Percentiles rank a stretch among this genome's conserved stretches.
phyloP scores from a whole-genome alignment of 2,113 vertebrate species.

The Conger conger region DNA sequence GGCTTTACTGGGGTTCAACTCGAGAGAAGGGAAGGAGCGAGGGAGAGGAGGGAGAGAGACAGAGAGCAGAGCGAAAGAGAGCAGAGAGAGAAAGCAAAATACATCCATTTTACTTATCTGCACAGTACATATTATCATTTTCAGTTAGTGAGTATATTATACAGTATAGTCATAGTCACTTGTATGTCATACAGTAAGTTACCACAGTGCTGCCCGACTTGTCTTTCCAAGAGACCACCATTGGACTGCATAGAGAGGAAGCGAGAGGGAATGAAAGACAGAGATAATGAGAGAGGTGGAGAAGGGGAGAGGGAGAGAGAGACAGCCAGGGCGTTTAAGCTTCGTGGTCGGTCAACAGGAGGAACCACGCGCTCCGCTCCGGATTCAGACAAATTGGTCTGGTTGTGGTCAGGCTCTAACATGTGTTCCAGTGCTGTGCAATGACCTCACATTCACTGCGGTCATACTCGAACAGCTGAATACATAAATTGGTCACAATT shows the following conservation, averaged over 20 bases:
- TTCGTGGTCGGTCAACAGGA: slow-evolving; percentile 9
- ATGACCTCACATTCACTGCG: neutral
- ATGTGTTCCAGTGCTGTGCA: neutral
- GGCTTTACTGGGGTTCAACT: neutral
- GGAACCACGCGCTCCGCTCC: neutral
- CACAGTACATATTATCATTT: too few species aligned
- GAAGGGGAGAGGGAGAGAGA: neutral
- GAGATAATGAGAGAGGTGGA: neutral
- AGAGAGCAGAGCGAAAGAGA: neutral
- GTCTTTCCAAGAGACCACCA: neutral
- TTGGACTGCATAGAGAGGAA: neutral
- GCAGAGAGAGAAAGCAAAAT: too few species aligned
- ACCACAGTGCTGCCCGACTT: neutral
- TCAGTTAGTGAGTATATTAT: too few species aligned
- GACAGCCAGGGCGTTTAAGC: neutral
- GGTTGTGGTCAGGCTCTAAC: neutral
- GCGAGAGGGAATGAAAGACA: neutral
- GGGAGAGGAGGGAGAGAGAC: neutral
- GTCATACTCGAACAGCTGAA: neutral
- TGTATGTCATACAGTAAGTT: too few species aligned
- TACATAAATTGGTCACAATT: neutral
- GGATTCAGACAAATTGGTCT: neutral
- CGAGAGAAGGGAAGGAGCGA: neutral
- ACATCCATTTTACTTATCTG: too few species aligned
- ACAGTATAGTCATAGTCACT: too few species aligned